Base-by-base conservation (phyloP, 1,140 invertebrate genomes). In the Aphis craccivora region DNA sequence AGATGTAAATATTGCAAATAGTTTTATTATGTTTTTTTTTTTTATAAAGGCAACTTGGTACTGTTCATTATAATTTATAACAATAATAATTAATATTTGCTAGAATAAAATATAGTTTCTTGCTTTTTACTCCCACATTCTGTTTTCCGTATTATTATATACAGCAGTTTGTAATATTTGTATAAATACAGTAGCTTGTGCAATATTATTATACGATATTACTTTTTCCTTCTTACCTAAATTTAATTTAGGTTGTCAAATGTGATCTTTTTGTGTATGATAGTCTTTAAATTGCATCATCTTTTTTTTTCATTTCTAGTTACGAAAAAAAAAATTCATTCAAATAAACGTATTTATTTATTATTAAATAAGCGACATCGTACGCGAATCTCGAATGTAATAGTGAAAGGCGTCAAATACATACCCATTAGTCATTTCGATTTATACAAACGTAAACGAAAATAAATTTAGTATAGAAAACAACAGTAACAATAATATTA, bases 401-500 rank as follows among this genome's bases (percentile, higher is more conserved):
- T 48, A 88, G 87, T 88, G 87, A 88, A 88, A 88, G 87, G 87
- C 53, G 48, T 14, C 51, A 51, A 88, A 88, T 88, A 35, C 8
- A 88, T 88, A 35, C 22, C 18, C 45, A 51, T 88, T 51, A 53
- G 45, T 51, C 45, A 88, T 88, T 88, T 88, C 48, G 48, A n/a
- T 88, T 88, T 88, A 51, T 88, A 2, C 86, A 48, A 48, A 87
- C 86, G 2, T n/a, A 20, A 84, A 40, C 23, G 11, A 84, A 84
- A 30, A 8, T 43, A 43, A 23, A 84, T 84, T 23, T 84, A 25
- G 81, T 25, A 11, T 25, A 43, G 37, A 37, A 83, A 40, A 84
- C 37, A 25, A 40, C 9, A 84, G 37, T 43, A 84, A 84, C 8
- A 37, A 84, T 51, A 51, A 84, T 51, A 51, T 7, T 43, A 84